These are phyloP conservation scores for Tragelaphus buxtoni DNA, from an alignment of 2,113 vertebrate species.

Conservation along the genomic window DNA sequence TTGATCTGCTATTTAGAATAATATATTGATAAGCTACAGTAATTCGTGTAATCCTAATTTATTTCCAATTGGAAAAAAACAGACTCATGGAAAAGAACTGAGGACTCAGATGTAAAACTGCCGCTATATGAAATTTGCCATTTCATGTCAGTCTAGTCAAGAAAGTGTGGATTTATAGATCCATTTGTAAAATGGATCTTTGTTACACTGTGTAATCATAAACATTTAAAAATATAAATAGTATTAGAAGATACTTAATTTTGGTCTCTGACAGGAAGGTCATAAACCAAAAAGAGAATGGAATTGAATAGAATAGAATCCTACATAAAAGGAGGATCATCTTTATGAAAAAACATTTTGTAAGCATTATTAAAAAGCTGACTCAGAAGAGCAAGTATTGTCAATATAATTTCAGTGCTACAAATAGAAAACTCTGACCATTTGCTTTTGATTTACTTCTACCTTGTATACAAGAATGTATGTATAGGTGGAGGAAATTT, in stretches of 20 bases:
- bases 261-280: background rate
- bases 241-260: background rate
- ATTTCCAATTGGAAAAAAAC: background rate
- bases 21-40: background rate
- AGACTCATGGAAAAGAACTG: background rate
- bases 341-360: background rate
- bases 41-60: background rate
- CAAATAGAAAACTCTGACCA: background rate
- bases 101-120: background rate
- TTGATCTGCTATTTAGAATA: background rate
- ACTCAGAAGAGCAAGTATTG: background rate
- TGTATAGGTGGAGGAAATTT: background rate
- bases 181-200: background rate
- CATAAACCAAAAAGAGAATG: background rate
- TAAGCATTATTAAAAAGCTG: background rate
- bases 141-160: background rate
- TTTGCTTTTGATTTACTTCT: background rate
- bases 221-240: background rate
- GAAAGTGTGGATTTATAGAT: background rate
- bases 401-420: background rate
- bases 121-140: background rate
- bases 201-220: background rate
- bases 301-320: background rate
- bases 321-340: background rate
- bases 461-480: background rate